These are phyloP conservation scores for Contarinia nasturtii DNA, from an alignment of 1,140 invertebrate genomes.

Conservation along the genomic window DNA sequence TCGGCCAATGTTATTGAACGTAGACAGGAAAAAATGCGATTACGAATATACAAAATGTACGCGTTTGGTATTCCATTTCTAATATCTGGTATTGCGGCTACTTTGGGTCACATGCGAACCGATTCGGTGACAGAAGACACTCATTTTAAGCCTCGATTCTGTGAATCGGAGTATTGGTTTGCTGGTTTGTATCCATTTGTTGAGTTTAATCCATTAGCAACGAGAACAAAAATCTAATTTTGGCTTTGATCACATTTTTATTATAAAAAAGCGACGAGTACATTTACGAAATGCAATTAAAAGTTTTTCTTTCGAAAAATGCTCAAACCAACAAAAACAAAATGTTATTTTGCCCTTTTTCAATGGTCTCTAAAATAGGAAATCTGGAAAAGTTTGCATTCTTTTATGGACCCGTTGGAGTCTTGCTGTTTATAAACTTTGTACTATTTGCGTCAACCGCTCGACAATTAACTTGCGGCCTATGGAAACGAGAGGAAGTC, in stretches of 20 bases:
- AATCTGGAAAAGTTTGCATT: conserved; percentile 62
- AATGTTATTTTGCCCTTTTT: conserved; percentile 7
- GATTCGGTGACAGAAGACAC: conserved; percentile 22
- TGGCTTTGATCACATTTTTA: too few relatives aligned
- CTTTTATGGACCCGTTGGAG: conserved; percentile 65
- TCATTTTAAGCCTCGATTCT: conserved; percentile 46
- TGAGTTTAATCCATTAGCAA: too few relatives aligned
- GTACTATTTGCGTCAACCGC: conserved; percentile 61
- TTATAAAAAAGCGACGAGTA: too few relatives aligned
- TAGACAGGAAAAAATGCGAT: conserved; percentile 53
- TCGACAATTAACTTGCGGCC: conserved; percentile 62
- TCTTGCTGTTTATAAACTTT: conserved; percentile 53
- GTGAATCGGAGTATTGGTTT: conserved; percentile 59
- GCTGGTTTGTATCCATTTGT: conserved; percentile 30
- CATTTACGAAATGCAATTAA: too few relatives aligned
- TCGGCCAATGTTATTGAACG: conserved; percentile 62
- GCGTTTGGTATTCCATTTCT: conserved; percentile 61
- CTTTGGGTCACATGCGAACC: conserved; percentile 44
- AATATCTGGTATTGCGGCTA: conserved; percentile 45
- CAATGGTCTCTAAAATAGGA: conserved; percentile 19
- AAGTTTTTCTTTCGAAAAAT: too few relatives aligned
- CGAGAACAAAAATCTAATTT: too few relatives aligned
- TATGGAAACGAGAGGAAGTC: conserved; percentile 70
- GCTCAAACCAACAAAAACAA: neutral
- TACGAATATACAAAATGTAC: conserved; percentile 56